phyloP scores from a whole-genome alignment of 2,888 invertebrate species.

The Syrphus vitripennis region DNA sequence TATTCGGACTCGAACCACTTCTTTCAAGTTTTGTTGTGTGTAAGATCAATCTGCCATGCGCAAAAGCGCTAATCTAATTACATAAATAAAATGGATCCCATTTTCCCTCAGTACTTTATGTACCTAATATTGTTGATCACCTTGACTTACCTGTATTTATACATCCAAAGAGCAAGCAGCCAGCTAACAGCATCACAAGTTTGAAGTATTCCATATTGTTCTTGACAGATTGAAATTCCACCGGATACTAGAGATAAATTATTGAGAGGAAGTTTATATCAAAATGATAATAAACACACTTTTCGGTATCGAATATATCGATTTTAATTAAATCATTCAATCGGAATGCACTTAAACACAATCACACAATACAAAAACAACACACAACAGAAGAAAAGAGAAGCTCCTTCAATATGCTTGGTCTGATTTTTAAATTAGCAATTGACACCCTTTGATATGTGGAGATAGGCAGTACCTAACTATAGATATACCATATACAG shows the following conservation, averaged over 20 bases:
- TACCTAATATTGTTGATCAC: background rate
- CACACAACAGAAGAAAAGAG: background rate
- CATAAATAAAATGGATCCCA: background rate
- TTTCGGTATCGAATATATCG: conserved; percentile 14
- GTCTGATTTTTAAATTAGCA: conserved; percentile 32
- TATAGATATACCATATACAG: background rate
- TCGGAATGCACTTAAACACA: conserved; percentile 24
- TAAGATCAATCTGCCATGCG: background rate
- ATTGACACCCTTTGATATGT: background rate
- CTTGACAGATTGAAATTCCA: background rate
- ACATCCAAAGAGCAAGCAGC: conserved; percentile 37
- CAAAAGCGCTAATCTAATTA: background rate
- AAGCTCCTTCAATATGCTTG: conserved; percentile 1
- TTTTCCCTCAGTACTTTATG: background rate
- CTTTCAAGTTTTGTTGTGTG: background rate
- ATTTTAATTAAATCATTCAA: conserved; percentile 32
- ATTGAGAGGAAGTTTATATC: conserved; percentile 42
- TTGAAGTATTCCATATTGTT: conserved; percentile 49
- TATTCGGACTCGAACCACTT: background rate
- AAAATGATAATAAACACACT: conserved; percentile 25
- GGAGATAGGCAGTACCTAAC: background rate
- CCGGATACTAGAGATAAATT: conserved; percentile 1
- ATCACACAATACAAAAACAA: background rate
- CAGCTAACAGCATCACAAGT: conserved; percentile 38
- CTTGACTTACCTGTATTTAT: conserved; percentile 48